phyloP scores from a whole-genome alignment of 2,888 invertebrate species.

The Rhimphoctona megacephalus region DNA sequence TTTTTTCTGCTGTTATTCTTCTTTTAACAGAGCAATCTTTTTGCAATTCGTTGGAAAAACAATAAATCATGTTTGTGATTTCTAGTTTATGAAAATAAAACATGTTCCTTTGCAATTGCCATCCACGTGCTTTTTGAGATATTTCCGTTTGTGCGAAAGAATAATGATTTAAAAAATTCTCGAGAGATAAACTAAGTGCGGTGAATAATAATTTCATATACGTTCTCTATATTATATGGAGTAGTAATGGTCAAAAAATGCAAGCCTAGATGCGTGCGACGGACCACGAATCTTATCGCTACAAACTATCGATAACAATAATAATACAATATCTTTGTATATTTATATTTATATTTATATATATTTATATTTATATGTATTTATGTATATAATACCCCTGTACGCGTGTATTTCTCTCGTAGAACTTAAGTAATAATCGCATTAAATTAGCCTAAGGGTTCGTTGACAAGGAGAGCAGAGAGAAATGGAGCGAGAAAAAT shows the following conservation, averaged over 20 bases:
- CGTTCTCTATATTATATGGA: not conserved
- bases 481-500: constrained; percentile 30
- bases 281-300: not conserved
- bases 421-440: constrained; percentile 34
- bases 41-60: not conserved
- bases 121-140: not conserved
- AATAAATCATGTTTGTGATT: no score
- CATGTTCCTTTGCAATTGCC: not conserved
- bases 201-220: not conserved
- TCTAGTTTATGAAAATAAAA: not conserved
- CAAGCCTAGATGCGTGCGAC: not conserved
- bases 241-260: constrained; percentile 37
- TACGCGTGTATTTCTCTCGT: constrained; percentile 45
- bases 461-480: constrained; percentile 34
- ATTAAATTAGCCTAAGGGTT: constrained; percentile 46
- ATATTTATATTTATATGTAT: not conserved
- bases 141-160: not conserved
- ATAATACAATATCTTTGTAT: constrained; percentile 59
- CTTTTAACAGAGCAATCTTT: not conserved
- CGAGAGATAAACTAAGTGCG: not conserved
- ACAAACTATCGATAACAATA: constrained; percentile 46
- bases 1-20: not conserved
- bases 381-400: constrained; percentile 21
- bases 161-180: not conserved
- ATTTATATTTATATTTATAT: not conserved